These are phyloP conservation scores for Drosophila trichaetosa DNA, from an alignment of 2,888 invertebrate genomes.

Conservation along the genomic window DNA sequence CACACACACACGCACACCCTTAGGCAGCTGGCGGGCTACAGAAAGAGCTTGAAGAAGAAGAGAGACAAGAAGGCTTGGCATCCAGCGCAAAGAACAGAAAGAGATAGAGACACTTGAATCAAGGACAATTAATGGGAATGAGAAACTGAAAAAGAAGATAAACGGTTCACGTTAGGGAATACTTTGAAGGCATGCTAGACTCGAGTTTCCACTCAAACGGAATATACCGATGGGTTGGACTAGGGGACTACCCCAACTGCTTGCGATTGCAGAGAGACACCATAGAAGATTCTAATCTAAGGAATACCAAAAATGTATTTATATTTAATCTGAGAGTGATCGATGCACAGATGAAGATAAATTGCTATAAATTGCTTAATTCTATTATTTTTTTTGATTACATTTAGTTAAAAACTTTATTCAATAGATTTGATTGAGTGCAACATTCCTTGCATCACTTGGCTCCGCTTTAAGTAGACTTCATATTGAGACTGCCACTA, in stretches of 20 bases:
- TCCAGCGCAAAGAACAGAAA: neutral
- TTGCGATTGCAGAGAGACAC: neutral
- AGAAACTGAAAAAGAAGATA: neutral
- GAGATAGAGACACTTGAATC: neutral
- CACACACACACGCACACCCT: neutral
- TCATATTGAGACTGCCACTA: neutral
- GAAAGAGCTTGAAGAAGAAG: neutral
- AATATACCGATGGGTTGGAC: too few relatives aligned
- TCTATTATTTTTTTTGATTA: neutral
- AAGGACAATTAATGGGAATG: conserved; percentile 1
- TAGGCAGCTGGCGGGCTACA: neutral
- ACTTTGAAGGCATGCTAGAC: neutral
- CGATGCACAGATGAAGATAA: neutral
- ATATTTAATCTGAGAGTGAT: neutral
- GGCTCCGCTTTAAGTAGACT: neutral
- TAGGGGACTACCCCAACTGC: neutral
- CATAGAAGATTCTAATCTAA: neutral
- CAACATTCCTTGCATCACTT: neutral
- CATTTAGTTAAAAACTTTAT: neutral
- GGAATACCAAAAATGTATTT: neutral
- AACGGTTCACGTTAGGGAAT: neutral
- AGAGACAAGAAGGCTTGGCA: neutral
- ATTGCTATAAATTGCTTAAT: neutral
- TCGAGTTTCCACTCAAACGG: neutral
- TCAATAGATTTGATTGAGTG: neutral